Evolutionary conservation across 1,140 invertebrate species (phyloP), one percentile per base, ranked within the genome.

Genomic region (Calephelis virginiensis): DNA sequence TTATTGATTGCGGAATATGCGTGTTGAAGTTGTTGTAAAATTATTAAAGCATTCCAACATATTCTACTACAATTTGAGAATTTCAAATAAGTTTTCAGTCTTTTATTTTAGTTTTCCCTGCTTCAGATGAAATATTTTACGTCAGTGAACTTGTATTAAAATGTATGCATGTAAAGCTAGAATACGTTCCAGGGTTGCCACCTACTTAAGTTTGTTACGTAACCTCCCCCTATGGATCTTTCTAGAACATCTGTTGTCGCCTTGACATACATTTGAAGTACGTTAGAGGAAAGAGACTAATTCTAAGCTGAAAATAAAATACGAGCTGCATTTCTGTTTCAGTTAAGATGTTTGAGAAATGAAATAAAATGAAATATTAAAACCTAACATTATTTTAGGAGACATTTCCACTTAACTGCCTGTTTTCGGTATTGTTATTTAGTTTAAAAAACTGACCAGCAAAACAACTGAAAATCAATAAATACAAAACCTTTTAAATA

Each of bases 181-280:
- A 59, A 59, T 59, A 28, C 37, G 14, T 53, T 53, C 53, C 28
- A 59, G 53, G 53, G 53, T 59, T 59, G 53, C 28, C 28, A 37
- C 28, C 53, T 12, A 38, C 53, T 38, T 37, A 28, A 59, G 53
- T 59, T 59, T 37, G 53, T 59, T 59, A 59, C 37, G 28, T 59
- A 59, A 59, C 28, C 28, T 59, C 37, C 17, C 53, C 53, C 53
- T 59, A 17, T 59, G 53, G 53, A 59, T 59, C 53, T 59, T 59
- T 59, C 53, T 59, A 59, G 53, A 59, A 59, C 53, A 59, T 59
- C 53, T 59, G 53, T 59, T 59, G 53, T 59, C 53, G 53, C 53
- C 53, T 59, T 59, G 53, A 59, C 53, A 59, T 59, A 59, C 53
- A 59, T 59, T 59, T 59, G 53, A 59, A 59, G 53, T 28, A 59